Conservation (phyloP, 2,888 invertebrate genomes). For the Deilephila elpenor region DNA sequence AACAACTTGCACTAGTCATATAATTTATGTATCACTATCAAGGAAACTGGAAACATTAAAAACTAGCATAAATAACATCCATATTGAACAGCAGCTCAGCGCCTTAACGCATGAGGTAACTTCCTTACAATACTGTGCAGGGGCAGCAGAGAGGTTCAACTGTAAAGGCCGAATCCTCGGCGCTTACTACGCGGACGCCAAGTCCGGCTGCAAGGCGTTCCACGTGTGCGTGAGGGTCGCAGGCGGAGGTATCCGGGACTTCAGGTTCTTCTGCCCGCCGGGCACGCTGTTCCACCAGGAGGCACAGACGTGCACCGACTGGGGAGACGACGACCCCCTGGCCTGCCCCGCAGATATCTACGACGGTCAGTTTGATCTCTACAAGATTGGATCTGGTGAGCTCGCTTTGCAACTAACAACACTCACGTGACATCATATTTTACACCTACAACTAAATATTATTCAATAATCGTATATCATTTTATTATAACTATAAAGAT, state of each 20-base stretch:
- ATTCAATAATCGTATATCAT: background rate
- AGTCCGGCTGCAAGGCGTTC: slow-evolving; percentile 95
- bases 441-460: background rate
- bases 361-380: slow-evolving; percentile 94
- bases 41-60: background rate
- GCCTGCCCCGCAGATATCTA: slow-evolving; percentile 93
- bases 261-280: slow-evolving; percentile 95
- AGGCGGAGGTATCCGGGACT: slow-evolving; percentile 91
- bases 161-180: slow-evolving; percentile 94
- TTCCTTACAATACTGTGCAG: slow-evolving; percentile 48
- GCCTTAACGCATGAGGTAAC: slow-evolving; percentile 7
- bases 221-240: slow-evolving; percentile 95
- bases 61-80: background rate
- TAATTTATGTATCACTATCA: too few species aligned
- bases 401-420: slow-evolving; percentile 78
- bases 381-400: slow-evolving; percentile 91
- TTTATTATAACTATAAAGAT: too few species aligned
- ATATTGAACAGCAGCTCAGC: background rate
- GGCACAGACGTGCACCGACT: slow-evolving; percentile 95
- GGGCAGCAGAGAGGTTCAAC: slow-evolving; percentile 87
- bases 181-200: slow-evolving; percentile 94
- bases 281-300: slow-evolving; percentile 96
- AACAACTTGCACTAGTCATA: too few species aligned
- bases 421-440: slow-evolving; percentile 44
- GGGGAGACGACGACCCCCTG: slow-evolving; percentile 90